A percentile compares a stretch with the other conserved stretches of the same genome.
These are phyloP conservation scores for Nannoperca obscura DNA, from an alignment of 2,797 vertebrate genomes.

Conservation along the genomic window DNA sequence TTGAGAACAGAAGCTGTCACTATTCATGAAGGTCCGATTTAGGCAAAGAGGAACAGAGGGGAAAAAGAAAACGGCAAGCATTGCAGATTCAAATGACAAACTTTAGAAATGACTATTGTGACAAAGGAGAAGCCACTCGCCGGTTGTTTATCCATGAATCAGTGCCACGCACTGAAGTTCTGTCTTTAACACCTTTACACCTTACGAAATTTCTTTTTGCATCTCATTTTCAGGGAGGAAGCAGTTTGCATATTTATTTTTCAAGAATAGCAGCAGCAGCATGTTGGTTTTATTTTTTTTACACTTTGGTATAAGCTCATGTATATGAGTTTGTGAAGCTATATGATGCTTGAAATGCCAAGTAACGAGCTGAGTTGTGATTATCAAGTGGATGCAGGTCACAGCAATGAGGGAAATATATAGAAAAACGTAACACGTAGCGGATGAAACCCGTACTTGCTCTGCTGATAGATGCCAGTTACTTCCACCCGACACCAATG, in stretches of 20 bases:
- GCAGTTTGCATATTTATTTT: constrained; percentile 16
- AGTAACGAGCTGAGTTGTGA: neutral
- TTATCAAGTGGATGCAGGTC: constrained; percentile 1
- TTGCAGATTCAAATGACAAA: constrained; percentile 55
- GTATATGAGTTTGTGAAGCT: neutral
- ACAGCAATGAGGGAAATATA: neutral
- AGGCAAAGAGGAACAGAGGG: constrained; percentile 42
- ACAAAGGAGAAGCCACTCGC: constrained; percentile 2
- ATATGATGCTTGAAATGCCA: constrained; percentile 10
- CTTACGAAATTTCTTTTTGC: constrained; percentile 25
- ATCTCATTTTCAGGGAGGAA: constrained; percentile 36
- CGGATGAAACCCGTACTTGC: neutral
- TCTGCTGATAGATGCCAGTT: neutral
- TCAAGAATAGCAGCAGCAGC: neutral
- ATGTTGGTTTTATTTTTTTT: neutral
- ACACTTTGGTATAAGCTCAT: neutral
- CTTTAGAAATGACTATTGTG: constrained; percentile 49
- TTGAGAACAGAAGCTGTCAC: constrained; percentile 71
- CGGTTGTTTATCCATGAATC: constrained; percentile 33
- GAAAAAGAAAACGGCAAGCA: constrained; percentile 56
- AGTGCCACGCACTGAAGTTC: neutral
- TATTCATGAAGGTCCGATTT: constrained; percentile 74
- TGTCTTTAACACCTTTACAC: neutral
- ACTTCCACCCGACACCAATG: neutral
- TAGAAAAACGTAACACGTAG: neutral